Percentiles rank a stretch among this genome's conserved stretches.
These are phyloP conservation scores for Chionodraco myersi DNA, from an alignment of 2,113 vertebrate species.

Conservation along the genomic window DNA sequence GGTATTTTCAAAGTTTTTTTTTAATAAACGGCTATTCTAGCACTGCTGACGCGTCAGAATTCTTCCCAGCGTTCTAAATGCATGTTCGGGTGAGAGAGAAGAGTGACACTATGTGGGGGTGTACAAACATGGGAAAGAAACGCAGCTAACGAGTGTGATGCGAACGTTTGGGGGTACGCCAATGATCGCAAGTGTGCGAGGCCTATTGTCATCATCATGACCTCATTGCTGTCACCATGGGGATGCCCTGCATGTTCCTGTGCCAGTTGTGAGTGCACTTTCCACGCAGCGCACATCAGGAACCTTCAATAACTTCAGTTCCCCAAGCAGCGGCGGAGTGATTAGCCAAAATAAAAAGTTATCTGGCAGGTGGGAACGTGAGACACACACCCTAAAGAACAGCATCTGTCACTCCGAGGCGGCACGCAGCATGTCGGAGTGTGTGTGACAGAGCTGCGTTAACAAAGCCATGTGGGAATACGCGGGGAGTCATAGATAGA, in stretches of 20 bases:
- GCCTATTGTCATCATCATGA: slow-evolving; percentile 9
- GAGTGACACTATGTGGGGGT: slow-evolving; percentile 11
- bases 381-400: slow-evolving; percentile 53
- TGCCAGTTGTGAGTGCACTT: background rate
- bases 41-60: slow-evolving; percentile 36
- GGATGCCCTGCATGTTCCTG: background rate
- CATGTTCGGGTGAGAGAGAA: slow-evolving; percentile 1
- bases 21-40: slow-evolving; percentile 11
- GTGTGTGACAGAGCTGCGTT: slow-evolving; percentile 67
- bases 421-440: slow-evolving; percentile 32
- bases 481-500: slow-evolving; percentile 55
- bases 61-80: background rate
- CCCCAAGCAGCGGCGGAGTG: background rate
- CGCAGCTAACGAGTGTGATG: background rate
- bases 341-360: slow-evolving; percentile 61
- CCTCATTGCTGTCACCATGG: slow-evolving; percentile 29
- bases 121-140: background rate
- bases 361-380: slow-evolving; percentile 62
- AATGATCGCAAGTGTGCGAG: background rate
- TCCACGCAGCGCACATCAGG: background rate
- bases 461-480: slow-evolving; percentile 77
- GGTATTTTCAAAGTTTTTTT: background rate
- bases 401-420: slow-evolving; percentile 72
- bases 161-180: background rate
- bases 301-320: slow-evolving; percentile 12